Evolutionary conservation across 2,113 vertebrate genomes (phyloP).

Genomic region (Cochlearius cochlearius): DNA sequence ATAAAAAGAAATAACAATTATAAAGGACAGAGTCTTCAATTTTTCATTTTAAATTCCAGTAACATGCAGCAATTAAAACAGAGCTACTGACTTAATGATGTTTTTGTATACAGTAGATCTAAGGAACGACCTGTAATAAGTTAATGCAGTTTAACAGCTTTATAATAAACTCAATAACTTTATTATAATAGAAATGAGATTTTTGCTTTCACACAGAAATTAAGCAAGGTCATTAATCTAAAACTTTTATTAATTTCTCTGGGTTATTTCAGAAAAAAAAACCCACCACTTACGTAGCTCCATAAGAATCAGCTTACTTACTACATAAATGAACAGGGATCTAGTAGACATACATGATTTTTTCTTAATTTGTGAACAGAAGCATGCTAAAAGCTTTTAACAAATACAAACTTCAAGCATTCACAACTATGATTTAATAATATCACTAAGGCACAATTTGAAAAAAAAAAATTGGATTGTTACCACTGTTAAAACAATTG

Average conservation of each 20-base stretch:
- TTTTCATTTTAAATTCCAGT: neutral
- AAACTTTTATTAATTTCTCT: neutral
- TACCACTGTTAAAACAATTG: neutral
- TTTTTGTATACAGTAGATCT: neutral
- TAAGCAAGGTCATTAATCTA: neutral
- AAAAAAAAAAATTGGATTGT: neutral
- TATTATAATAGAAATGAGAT: neutral
- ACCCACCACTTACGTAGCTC: rapidly evolving
- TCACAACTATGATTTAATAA: neutral
- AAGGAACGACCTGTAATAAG: neutral
- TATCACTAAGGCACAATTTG: neutral
- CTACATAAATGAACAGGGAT: neutral
- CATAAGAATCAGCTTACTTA: neutral
- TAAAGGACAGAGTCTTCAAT: neutral
- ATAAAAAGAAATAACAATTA: neutral
- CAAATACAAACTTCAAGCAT: neutral
- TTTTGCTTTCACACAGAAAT: neutral
- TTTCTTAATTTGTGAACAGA: neutral
- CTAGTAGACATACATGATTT: neutral
- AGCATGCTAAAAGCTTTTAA: neutral
- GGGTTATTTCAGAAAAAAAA: neutral
- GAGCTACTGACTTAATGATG: neutral
- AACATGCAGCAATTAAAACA: neutral
- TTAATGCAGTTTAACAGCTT: neutral
- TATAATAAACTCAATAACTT: neutral